Evolutionary conservation across 30 jellyfish, hydroid and myxozoan genomes (phyloP), one percentile per base, ranked within the genome.

Genomic region (Aurelia aurita complex sp. Pacific): DNA sequence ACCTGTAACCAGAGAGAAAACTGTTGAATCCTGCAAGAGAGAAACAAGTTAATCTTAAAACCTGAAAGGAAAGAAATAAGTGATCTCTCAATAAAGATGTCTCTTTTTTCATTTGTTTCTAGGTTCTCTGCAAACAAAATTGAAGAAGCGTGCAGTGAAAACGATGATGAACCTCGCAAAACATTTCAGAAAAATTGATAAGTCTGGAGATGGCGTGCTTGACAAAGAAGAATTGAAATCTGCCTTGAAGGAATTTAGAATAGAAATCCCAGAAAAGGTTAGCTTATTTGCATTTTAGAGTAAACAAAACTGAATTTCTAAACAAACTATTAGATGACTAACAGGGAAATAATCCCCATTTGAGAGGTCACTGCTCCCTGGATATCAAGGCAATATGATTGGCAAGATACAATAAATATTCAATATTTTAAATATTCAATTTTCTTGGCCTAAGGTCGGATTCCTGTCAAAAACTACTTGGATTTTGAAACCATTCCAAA

Each of bases 111-210:
- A 1, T 35, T 52, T 35, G 4, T 36, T n/a, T 64, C 54, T 54
- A 90, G 97, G 87, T 14, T 64, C 75, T 19, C 9, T 92, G 54
- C 96, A 91, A 34, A 53, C 77, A 55, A 69, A 80, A 60, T 32
- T 92, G 69, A 73, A 75, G 73, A 81, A 88, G 66, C 91, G 98
- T 35, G 98, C 90, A 32, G 78, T 89, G 12, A 92, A 76, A 77
- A 92, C 96, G 33, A 33, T 92, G 81, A 82, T 80, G 52, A 81
- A 69, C 75, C 80, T 92, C 42, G 90, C 77, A 46, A 74, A 86
- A 54, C 91, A 85, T 83, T 87, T 92, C 66, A 81, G 69, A 64
- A 85, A 54, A 59, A 16, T 79, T 16, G 97, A 92, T 53, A 78
- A 87, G 74, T 83, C 94, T 16, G 95, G 94, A 3, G 96, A 79